Base-by-base conservation (phyloP, 2,888 invertebrate genomes). In the Abrostola tripartita region DNA sequence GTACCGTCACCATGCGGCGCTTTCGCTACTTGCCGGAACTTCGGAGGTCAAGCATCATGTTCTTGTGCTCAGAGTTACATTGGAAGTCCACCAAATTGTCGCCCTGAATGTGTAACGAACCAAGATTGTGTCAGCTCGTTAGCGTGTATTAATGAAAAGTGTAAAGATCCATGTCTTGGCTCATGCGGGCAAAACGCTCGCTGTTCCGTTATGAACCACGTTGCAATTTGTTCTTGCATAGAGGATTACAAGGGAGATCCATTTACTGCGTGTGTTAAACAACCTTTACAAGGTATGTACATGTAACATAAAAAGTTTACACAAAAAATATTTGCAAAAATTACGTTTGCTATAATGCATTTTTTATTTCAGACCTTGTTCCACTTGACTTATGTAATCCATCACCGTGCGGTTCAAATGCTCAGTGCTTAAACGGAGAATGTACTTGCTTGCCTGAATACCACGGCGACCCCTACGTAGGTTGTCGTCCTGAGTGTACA, bases 401-500 rank as follows among this genome's bases (percentile, higher is more conserved):
- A 52, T 96, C 95, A 38, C 96, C 96, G 4, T 97, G 97, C 88
- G 96, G 98, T n/a, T 90, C 97, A 9, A 98, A 98, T 86, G 95
- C 98, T 1, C 92, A 95, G 79, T 97, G 97, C 85, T 81, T 90
- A 65, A 94, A 96, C 78, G 97, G 97, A 54, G 88, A 95, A 66
- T 97, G 97, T 81, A 95, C 95, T 36, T 98, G 98, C 86, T 85
- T 97, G 44, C 93, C 96, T 1, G 96, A 97, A 81, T 97, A 96
- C 82, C 95, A 96, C 72, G 98, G 98, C 38, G 97, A 98, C 90
- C 97, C 98, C 0, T 97, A 97, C 78, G 87, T 95, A 51, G 97
- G 96, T 50, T 98, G 98, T 85, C 95, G 97, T 76, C 98, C 98
- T 5, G 97, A 98, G 90, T 98, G 98, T 88, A 95, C 97, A n/a